A percentile compares a stretch with the other conserved stretches of the same genome.
Conservation (phyloP, 2,113 vertebrate genomes). For the Onychostruthus taczanowskii region DNA sequence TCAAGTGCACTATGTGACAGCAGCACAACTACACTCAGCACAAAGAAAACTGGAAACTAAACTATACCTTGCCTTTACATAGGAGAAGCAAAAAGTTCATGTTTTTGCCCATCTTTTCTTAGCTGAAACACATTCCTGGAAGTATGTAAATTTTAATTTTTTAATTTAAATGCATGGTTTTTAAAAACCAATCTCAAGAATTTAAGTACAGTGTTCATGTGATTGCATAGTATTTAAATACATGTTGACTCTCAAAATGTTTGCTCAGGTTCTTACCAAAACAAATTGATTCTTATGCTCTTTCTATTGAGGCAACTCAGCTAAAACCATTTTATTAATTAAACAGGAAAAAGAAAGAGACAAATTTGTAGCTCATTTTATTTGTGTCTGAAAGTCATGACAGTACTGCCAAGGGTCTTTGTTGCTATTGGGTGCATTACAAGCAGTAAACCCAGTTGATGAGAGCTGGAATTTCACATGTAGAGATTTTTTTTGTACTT, state of each 20-base stretch:
- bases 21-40: background rate
- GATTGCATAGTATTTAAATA: background rate
- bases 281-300: background rate
- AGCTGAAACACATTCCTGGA: background rate
- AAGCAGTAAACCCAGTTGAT: background rate
- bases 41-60: background rate
- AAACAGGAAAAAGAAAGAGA: background rate
- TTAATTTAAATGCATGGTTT: background rate
- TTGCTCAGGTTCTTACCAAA: background rate
- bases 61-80: background rate
- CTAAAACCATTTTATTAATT: background rate
- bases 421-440: background rate
- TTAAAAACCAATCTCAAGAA: background rate
- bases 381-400: conserved; percentile 14
- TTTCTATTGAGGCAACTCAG: background rate
- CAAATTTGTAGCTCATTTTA: conserved; percentile 16
- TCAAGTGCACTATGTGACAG: background rate
- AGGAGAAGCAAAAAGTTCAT: background rate
- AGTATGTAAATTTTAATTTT: background rate
- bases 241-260: background rate
- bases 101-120: background rate
- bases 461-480: background rate
- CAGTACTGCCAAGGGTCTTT: background rate
- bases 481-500: background rate
- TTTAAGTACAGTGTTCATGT: background rate